A percentile compares a stretch with the other conserved stretches of the same genome.
phyloP scores from a whole-genome alignment of 2,797 vertebrate genomes.

The Channa striata region DNA sequence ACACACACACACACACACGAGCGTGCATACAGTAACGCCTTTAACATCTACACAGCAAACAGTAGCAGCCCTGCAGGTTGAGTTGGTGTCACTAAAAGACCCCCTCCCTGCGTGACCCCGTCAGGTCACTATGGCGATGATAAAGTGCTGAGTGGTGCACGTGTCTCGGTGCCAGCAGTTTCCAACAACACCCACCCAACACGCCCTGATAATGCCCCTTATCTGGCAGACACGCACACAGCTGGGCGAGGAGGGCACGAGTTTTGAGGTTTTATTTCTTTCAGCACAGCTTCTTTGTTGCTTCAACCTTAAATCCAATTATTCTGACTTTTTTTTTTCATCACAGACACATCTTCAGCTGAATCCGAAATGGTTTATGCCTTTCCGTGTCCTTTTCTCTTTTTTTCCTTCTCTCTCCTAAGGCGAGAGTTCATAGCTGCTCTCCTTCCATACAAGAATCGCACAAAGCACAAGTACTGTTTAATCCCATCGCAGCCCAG shows the following conservation, averaged over 20 bases:
- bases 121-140: conserved; percentile 68
- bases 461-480: conserved; percentile 76
- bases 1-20: conserved; percentile 35
- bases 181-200: conserved; percentile 73
- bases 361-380: conserved; percentile 38
- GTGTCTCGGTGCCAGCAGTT: conserved; percentile 76
- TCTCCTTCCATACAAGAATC: conserved; percentile 62
- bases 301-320: conserved; percentile 54
- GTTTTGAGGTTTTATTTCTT: conserved; percentile 26
- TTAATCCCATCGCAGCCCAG: conserved; percentile 73
- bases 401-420: conserved; percentile 23
- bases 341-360: conserved; percentile 16
- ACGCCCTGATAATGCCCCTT: conserved; percentile 77
- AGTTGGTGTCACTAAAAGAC: conserved; percentile 59
- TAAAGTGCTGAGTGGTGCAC: conserved; percentile 76
- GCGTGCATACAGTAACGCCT: conserved; percentile 20
- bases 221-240: conserved; percentile 70
- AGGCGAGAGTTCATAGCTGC: conserved; percentile 45
- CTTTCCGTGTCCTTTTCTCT: conserved; percentile 5
- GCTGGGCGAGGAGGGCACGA: conserved; percentile 67
- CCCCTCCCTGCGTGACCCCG: conserved; percentile 61
- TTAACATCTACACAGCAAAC: conserved; percentile 52
- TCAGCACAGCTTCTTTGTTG: conserved; percentile 41
- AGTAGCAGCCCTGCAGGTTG: conserved; percentile 47
- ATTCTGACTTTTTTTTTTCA: conserved; percentile 24